Evolutionary conservation across 2,888 invertebrate genomes (phyloP).

Genomic region (Oithona nana): DNA sequence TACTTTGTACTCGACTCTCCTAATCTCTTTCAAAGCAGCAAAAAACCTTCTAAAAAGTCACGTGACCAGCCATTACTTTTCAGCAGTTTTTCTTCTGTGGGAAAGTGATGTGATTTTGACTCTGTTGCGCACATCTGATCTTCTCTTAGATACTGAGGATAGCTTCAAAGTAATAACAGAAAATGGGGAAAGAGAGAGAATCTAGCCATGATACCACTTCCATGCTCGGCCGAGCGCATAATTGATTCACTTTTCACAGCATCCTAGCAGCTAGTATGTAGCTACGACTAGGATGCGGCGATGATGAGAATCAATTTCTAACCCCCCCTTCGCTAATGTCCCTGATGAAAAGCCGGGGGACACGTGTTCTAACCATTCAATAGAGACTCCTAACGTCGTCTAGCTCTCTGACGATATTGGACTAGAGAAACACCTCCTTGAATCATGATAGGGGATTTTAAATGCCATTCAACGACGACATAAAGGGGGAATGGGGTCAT

Average conservation of each 20-base stretch:
- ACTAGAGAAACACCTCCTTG: not conserved
- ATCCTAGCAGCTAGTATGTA: not conserved
- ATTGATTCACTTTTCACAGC: not conserved
- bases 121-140: too few species aligned
- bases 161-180: not conserved
- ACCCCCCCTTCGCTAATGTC: not conserved
- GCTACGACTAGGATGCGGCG: too few species aligned
- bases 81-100: too few species aligned
- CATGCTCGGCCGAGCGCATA: not conserved
- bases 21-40: too few species aligned
- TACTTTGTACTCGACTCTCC: too few species aligned
- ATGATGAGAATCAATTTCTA: not conserved
- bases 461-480: not conserved
- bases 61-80: too few species aligned
- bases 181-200: not conserved
- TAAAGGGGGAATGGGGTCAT: too few species aligned
- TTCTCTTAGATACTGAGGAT: too few species aligned
- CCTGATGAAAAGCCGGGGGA: not conserved
- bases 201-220: not conserved
- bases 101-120: too few species aligned
- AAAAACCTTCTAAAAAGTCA: too few species aligned
- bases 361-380: not conserved
- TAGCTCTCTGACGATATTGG: too few species aligned
- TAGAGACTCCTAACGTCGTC: not conserved
- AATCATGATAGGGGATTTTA: not conserved